Conservation (phyloP, 35 echinoderm and acorn worm species). For the Eucidaris tribuloides region DNA sequence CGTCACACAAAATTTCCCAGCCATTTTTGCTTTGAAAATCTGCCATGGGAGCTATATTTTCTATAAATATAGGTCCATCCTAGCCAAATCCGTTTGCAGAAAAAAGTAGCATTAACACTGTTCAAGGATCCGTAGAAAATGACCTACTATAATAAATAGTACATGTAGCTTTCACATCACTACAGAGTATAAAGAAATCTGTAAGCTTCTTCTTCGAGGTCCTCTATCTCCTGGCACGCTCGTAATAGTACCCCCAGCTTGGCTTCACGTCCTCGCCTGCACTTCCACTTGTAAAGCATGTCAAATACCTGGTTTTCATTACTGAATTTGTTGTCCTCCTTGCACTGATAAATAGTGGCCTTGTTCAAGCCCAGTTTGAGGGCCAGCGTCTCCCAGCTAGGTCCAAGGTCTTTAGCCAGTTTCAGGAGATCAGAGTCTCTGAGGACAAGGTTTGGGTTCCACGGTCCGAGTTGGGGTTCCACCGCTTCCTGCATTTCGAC, state of each 20-base stretch:
- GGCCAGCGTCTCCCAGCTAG: slow-evolving; percentile 3
- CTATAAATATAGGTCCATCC: too few relatives aligned
- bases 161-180: too few relatives aligned
- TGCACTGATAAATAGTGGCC: slow-evolving; percentile 12
- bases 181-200: neutral
- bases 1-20: too few relatives aligned
- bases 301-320: neutral
- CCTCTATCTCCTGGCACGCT: slow-evolving; percentile 6
- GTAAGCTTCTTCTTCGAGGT: slow-evolving; percentile 4
- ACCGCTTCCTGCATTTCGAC: neutral
- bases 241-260: neutral
- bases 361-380: slow-evolving; percentile 10
- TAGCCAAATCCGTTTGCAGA: too few relatives aligned
- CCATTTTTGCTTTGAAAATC: too few relatives aligned
- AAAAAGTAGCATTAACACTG: too few relatives aligned
- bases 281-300: slow-evolving; percentile 20
- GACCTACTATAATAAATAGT: too few relatives aligned
- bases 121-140: too few relatives aligned
- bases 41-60: too few relatives aligned
- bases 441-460: neutral
- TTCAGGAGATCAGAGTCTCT: neutral
- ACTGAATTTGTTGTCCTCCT: neutral
- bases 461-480: neutral
- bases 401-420: neutral
- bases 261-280: neutral